Percentiles rank a stretch among this genome's conserved stretches.
Conservation (phyloP, 1,140 invertebrate species). For the Apis cerana region DNA sequence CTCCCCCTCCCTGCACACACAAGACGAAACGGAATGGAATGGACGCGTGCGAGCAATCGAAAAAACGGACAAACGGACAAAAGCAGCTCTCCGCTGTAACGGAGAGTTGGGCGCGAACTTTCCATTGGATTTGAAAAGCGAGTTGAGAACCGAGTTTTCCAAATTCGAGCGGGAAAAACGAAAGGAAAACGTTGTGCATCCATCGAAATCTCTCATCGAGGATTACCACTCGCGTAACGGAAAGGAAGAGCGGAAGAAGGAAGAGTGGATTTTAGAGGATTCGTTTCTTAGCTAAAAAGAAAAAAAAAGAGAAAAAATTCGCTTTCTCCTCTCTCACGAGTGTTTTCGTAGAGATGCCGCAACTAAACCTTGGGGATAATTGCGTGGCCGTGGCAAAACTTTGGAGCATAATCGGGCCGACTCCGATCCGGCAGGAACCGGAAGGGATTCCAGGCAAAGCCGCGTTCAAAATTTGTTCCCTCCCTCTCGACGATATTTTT, state of each 20-base stretch:
- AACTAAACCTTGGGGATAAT: slow-evolving; percentile 31
- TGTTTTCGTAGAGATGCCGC: slow-evolving; percentile 41
- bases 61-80: background rate
- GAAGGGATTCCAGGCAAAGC: slow-evolving; percentile 6
- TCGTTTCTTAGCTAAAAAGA: background rate
- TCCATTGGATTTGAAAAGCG: slow-evolving; percentile 9
- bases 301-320: background rate
- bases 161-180: background rate
- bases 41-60: background rate
- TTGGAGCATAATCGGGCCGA: slow-evolving; percentile 28
- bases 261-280: background rate
- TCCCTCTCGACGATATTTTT: background rate
- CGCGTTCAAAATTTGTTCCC: background rate
- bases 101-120: slow-evolving; percentile 7
- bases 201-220: background rate
- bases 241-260: no score
- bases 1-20: background rate
- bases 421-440: background rate
- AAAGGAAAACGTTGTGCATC: no score
- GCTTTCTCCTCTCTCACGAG: background rate
- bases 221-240: background rate
- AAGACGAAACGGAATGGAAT: background rate
- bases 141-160: background rate
- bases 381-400: slow-evolving; percentile 8
- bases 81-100: no score